Evolutionary conservation across 2,888 invertebrate genomes (phyloP).

Genomic region (Boloria selene): DNA sequence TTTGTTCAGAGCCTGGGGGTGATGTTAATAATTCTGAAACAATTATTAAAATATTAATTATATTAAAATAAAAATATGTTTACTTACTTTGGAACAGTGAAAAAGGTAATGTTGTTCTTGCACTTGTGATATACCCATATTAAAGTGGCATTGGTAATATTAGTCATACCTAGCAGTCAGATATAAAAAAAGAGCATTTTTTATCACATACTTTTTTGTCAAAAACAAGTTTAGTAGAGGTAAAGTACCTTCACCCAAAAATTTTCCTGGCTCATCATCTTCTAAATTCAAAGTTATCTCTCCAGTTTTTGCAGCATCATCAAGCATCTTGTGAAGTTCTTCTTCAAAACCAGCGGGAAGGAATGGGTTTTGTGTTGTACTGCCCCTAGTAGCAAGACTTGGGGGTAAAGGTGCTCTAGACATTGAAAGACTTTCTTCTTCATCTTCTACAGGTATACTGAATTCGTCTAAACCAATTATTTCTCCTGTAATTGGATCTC

Average conservation of each 20-base stretch:
- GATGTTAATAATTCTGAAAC: slow-evolving; percentile 80
- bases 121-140: too few species aligned
- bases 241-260: slow-evolving; percentile 73
- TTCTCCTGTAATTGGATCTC: slow-evolving; percentile 89
- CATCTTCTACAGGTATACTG: slow-evolving; percentile 70
- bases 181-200: neutral
- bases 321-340: slow-evolving; percentile 72
- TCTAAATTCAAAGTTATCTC: slow-evolving; percentile 69
- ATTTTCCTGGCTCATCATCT: slow-evolving; percentile 68
- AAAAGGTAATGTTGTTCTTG: too few species aligned
- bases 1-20: slow-evolving; percentile 86
- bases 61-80: neutral
- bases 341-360: slow-evolving; percentile 92
- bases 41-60: slow-evolving; percentile 5
- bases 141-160: too few species aligned
- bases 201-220: neutral
- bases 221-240: neutral
- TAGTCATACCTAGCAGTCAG: too few species aligned
- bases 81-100: too few species aligned
- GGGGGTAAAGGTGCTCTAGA: slow-evolving; percentile 89
- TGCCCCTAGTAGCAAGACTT: slow-evolving; percentile 87
- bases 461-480: slow-evolving; percentile 85
- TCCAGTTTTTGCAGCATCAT: slow-evolving; percentile 57
- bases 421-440: slow-evolving; percentile 85
- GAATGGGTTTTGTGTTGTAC: slow-evolving; percentile 91